Percentiles rank a stretch among this genome's conserved stretches.
phyloP scores from a whole-genome alignment of 64 coral and sea anemone species.

The Actinia equina region DNA sequence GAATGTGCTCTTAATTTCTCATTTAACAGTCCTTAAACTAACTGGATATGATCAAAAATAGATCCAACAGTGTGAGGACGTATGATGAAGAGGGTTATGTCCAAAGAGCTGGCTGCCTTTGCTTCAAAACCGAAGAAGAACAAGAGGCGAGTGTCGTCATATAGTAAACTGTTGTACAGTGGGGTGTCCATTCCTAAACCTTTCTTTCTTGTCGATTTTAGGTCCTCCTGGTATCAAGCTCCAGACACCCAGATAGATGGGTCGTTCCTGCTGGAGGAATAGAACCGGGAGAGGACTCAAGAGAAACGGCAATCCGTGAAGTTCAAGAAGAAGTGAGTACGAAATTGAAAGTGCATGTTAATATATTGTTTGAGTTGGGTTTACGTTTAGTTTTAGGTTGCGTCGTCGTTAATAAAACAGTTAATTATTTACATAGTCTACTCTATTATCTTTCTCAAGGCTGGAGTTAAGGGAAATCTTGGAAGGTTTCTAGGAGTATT shows the following conservation, averaged over 20 bases:
- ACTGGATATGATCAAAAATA: conserved; percentile 76
- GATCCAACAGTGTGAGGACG: conserved; percentile 58
- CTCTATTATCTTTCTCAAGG: conserved; percentile 25
- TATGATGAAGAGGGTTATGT: conserved; percentile 91
- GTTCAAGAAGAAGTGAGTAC: conserved; percentile 91
- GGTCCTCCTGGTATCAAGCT: conserved; percentile 84
- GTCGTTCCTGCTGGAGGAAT: conserved; percentile 89
- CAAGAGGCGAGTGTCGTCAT: conserved; percentile 63
- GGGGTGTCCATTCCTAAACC: not conserved
- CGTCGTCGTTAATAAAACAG: not conserved
- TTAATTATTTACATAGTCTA: not conserved
- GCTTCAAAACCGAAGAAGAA: conserved; percentile 84
- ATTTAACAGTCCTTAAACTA: not conserved
- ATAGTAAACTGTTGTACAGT: not conserved
- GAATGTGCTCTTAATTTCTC: not conserved
- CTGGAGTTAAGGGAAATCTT: conserved; percentile 80
- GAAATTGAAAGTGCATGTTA: conserved; percentile 16
- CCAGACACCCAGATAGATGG: conserved; percentile 79
- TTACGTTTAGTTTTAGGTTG: conserved; percentile 3
- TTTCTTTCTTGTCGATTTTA: conserved; percentile 34
- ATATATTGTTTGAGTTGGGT: not conserved
- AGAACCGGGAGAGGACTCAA: conserved; percentile 74
- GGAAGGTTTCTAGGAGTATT: conserved; percentile 89
- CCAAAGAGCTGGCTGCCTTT: conserved; percentile 91
- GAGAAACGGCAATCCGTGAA: conserved; percentile 87